phyloP scores from a whole-genome alignment of 2,888 invertebrate species.

The Pyrochroa serraticornis region DNA sequence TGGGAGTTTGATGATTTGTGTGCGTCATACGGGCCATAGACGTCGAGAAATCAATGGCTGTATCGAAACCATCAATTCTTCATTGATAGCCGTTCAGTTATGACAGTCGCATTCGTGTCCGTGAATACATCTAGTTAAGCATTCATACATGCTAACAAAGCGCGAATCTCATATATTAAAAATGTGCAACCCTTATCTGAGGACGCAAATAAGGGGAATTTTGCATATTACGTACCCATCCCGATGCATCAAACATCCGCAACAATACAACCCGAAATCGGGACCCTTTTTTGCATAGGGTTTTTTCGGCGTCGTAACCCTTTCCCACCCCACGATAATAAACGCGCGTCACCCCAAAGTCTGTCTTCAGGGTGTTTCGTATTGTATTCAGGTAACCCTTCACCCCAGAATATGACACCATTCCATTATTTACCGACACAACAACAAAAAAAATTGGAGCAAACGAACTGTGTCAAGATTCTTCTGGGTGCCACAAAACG shows the following conservation, averaged over 20 bases:
- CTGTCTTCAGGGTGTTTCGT: slow-evolving; percentile 59
- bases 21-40: slow-evolving; percentile 42
- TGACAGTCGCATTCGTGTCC: slow-evolving; percentile 58
- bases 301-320: slow-evolving; percentile 49
- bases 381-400: slow-evolving; percentile 57
- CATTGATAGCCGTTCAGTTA: slow-evolving; percentile 59
- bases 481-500: slow-evolving; percentile 38
- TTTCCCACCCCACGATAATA: slow-evolving; percentile 58
- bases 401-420: slow-evolving; percentile 59
- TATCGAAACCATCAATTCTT: slow-evolving; percentile 56
- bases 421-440: slow-evolving; percentile 53
- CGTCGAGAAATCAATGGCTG: slow-evolving; percentile 48
- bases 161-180: slow-evolving; percentile 56
- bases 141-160: slow-evolving; percentile 57
- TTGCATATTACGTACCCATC: slow-evolving; percentile 49
- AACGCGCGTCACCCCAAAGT: slow-evolving; percentile 56
- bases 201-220: slow-evolving; percentile 45
- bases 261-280: slow-evolving; percentile 41
- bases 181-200: slow-evolving; percentile 26
- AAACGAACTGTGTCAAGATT: slow-evolving; percentile 60
- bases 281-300: slow-evolving; percentile 59
- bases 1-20: slow-evolving; percentile 49
- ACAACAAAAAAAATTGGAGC: slow-evolving; percentile 56
- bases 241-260: slow-evolving; percentile 52
- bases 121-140: slow-evolving; percentile 61